Evolutionary conservation across 2,888 invertebrate species (phyloP), one percentile per base, ranked within the genome.

Genomic region (Palloptera scutellata): DNA sequence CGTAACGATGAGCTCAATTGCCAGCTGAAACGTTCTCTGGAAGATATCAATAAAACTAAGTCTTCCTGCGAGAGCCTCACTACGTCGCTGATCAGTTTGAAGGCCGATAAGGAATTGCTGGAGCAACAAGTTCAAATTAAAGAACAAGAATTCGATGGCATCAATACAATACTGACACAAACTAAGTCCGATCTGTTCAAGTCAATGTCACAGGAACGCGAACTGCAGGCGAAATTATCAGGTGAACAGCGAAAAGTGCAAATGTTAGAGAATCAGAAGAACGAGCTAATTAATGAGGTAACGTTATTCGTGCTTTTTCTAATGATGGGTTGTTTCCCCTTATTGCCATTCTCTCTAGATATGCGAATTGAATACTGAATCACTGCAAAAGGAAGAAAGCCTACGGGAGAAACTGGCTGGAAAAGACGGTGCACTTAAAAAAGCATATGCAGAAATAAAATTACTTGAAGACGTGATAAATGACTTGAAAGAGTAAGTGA

Each of bases 1-100:
- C 81, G 78, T 41, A 83, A 83, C 58, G 80, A 80, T 12, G 78
- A 81, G 0, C 67, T 84, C 0, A 82, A 75, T 45, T 73, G 72
- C 2, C 79, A 80, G 43, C 65, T 84, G 0, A 77, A 76, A 45
- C 75, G 73, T 6, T 75, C 77, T 0, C 66, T 77, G 11, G 78
- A 81, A 1, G 79, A 83, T 11, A 75, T 76, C n/a, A 74, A 74
- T 58, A 70, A 66, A 15, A 75, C 79, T 40, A 79, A 83, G 55
- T 72, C 75, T 1, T 70, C 61, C 48, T 78, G 76, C 20, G 76
- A 78, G 58, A 72, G 73, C 40, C 67, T 79, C 19, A 77, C 77
- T 10, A 72, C 70, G 2, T 74, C 79, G 1, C 61, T 76, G 45
- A 75, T 80, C 0, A 77, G 76, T 17, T 30, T 77, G 1, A 72